These are phyloP conservation scores for Tympanoctomys barrerae DNA, from an alignment of 2,797 vertebrate species.

Conservation along the genomic window DNA sequence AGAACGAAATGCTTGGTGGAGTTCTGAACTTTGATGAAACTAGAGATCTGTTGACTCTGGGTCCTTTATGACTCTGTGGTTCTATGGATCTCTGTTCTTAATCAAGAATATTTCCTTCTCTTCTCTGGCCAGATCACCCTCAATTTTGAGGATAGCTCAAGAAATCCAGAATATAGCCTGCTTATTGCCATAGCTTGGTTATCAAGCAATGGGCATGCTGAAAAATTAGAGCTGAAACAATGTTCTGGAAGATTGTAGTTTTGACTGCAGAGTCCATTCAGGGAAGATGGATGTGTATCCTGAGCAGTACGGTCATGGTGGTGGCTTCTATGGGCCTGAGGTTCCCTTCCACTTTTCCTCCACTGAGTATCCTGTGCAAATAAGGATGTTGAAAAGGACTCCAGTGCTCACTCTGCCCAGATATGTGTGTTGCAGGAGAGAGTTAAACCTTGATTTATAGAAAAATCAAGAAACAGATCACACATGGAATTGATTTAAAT, in stretches of 20 bases:
- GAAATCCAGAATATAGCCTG: neutral
- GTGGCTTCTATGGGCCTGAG: neutral
- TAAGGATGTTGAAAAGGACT: too few relatives aligned
- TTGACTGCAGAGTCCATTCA: neutral
- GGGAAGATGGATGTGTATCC: rapidly evolving
- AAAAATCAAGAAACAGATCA: neutral
- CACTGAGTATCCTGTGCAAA: neutral
- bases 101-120: neutral
- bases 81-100: neutral
- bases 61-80: neutral
- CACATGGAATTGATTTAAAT: neutral
- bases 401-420: neutral
- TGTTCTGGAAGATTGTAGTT: neutral
- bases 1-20: rapidly evolving
- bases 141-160: neutral
- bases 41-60: rapidly evolving
- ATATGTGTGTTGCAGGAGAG: neutral
- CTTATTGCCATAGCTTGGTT: neutral
- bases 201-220: neutral
- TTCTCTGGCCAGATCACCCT: neutral
- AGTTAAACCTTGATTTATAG: rapidly evolving
- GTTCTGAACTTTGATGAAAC: neutral
- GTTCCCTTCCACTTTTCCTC: neutral
- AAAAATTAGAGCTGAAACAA: neutral
- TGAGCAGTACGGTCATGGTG: rapidly evolving